Percentiles rank a stretch among this genome's conserved stretches.
Evolutionary conservation across 1,140 invertebrate species (phyloP).

Genomic region (Drosophila nebulosa): DNA sequence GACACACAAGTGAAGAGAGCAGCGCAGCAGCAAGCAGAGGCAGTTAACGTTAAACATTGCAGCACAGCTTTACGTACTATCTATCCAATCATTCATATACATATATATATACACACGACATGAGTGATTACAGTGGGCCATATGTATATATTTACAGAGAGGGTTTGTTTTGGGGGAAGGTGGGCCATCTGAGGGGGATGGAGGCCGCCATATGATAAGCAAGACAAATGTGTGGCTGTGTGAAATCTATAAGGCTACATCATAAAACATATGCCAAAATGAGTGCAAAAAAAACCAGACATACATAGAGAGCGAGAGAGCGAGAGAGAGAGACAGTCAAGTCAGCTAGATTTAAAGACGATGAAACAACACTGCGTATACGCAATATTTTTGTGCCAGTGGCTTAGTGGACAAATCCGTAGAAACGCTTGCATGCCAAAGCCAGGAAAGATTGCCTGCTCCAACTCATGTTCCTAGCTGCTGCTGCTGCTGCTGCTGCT

Average conservation of each 20-base stretch:
- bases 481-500: slow-evolving; percentile 15
- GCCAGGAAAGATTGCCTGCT: slow-evolving; percentile 51
- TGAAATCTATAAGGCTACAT: slow-evolving; percentile 73
- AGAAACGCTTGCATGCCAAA: slow-evolving; percentile 9
- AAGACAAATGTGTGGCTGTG: slow-evolving; percentile 66
- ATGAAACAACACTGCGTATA: slow-evolving; percentile 40
- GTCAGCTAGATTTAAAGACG: slow-evolving; percentile 43
- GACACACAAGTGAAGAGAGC: slow-evolving; percentile 4
- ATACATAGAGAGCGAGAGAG: background rate
- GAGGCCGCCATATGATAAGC: slow-evolving; percentile 46
- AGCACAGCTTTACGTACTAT: slow-evolving; percentile 10
- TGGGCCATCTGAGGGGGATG: too few species aligned
- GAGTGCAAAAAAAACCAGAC: slow-evolving; percentile 12
- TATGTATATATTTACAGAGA: background rate
- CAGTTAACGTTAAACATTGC: background rate
- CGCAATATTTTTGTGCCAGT: slow-evolving; percentile 46
- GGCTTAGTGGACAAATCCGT: slow-evolving; percentile 35
- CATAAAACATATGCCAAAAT: slow-evolving; percentile 62
- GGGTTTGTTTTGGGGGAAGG: too few species aligned
- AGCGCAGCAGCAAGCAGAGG: slow-evolving; percentile 7
- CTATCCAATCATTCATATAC: slow-evolving; percentile 70
- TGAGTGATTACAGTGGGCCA: slow-evolving; percentile 71
- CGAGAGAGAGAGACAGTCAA: slow-evolving; percentile 30
- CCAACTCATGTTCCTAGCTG: slow-evolving; percentile 13
- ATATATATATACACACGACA: slow-evolving; percentile 35